Evolutionary conservation across 2,113 vertebrate species (phyloP).

Genomic region (Ochotona curzoniae): DNA sequence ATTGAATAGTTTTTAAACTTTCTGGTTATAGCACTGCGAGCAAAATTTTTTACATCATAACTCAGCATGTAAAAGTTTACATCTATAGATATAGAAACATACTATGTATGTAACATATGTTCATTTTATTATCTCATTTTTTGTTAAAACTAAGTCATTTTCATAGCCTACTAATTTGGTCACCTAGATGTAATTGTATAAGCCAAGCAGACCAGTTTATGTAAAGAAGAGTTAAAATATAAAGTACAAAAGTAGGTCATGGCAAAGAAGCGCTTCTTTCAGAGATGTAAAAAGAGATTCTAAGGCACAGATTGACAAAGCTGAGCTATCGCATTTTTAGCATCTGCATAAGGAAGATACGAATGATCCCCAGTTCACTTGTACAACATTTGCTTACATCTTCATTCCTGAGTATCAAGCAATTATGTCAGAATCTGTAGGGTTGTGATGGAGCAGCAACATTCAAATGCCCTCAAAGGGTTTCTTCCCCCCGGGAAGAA

Average conservation of each 20-base stretch:
- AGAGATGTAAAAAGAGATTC: neutral
- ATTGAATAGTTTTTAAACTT: neutral
- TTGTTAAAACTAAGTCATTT: slow-evolving; percentile 5
- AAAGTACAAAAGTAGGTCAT: neutral
- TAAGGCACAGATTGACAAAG: neutral
- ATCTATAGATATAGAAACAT: neutral
- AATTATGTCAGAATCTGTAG: neutral
- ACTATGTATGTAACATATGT: neutral
- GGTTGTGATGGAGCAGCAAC: neutral
- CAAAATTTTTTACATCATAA: neutral
- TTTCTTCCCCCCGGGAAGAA: neutral
- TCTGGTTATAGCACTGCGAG: neutral
- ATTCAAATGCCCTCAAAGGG: neutral
- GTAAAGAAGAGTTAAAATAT: neutral
- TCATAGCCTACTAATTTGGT: neutral
- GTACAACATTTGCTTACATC: neutral
- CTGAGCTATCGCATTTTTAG: neutral
- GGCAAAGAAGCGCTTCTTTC: neutral
- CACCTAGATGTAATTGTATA: neutral
- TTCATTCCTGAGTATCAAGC: neutral
- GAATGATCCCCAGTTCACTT: neutral
- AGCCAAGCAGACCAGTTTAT: no score
- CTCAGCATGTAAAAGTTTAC: neutral
- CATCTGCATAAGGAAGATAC: neutral
- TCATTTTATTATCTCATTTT: neutral